Base-by-base conservation (phyloP, 2,888 invertebrate species). In the Emmelina monodactyla region DNA sequence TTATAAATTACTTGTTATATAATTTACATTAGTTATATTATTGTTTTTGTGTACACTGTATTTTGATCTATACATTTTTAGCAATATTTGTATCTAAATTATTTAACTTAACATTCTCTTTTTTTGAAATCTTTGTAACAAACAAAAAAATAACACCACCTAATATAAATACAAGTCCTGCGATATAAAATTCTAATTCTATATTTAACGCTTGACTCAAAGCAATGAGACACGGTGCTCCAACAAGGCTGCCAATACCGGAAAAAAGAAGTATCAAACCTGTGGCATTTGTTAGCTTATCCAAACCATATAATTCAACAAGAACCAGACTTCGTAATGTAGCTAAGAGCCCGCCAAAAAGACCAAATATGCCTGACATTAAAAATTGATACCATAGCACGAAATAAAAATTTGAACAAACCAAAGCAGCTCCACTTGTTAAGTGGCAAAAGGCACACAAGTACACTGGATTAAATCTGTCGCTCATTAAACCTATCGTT, bases 221-320 rank as follows among this genome's bases (percentile, higher is more conserved):
- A n/a, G n/a, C n/a, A n/a, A n/a, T n/a, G n/a, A n/a, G n/a, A n/a
- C n/a, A n/a, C 6, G 44, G 42, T 2, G 40, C 35, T 11, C 44
- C 31, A 2, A 40, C 2, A n/a, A 44, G 25, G 31, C 33, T 38
- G 7, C 40, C 44, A 5, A 44, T 22, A 3, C 44, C 44, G 14
- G 37, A 25, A 30, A 41, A 44, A 32, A 44, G 19, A 11, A 41
- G 22, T 15, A 42, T 13, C 31, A 44, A 38, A 2, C 44, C 44
- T 1, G 34, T 40, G 4, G 37, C 40, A 36, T 39, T 44, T 13
- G 44, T 44, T 14, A 44, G 29, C 15, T 34, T 38, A 4, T 44
- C 44, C n/a, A 44, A 28, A 5, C 44, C 44, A 16, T 37, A 44
- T 12, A 44, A 28, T 7, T 28, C 15, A 16, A 42, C 41, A 14